These are phyloP conservation scores for Gadopsis bispinosus DNA, from an alignment of 2,797 vertebrate genomes.

Conservation along the genomic window DNA sequence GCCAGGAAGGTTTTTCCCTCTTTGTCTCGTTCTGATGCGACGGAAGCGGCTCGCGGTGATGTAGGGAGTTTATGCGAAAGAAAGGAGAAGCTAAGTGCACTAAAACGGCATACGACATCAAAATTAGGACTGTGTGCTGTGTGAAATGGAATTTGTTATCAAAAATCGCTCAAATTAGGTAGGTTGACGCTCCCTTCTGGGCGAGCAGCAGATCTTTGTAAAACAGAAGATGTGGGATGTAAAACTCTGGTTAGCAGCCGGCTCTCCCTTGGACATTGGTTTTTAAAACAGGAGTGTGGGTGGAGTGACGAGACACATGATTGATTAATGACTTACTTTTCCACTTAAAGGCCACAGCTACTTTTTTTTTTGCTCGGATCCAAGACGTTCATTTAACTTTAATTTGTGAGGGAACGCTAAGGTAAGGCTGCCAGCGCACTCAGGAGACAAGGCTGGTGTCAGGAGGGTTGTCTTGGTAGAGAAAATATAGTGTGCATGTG, in stretches of 20 bases:
- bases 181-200: slow-evolving; percentile 76
- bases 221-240: slow-evolving; percentile 58
- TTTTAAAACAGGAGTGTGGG: slow-evolving; percentile 70
- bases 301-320: slow-evolving; percentile 78
- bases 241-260: slow-evolving; percentile 61
- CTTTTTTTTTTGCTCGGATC: slow-evolving; percentile 50
- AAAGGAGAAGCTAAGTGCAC: slow-evolving; percentile 54
- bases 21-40: slow-evolving; percentile 28
- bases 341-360: slow-evolving; percentile 79
- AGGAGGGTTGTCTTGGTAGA: slow-evolving; percentile 67
- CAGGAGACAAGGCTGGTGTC: slow-evolving; percentile 74
- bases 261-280: slow-evolving; percentile 79
- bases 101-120: slow-evolving; percentile 69
- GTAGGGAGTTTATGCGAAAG: slow-evolving; percentile 36
- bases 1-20: slow-evolving; percentile 32
- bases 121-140: slow-evolving; percentile 52
- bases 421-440: slow-evolving; percentile 75
- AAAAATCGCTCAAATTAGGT: slow-evolving; percentile 70
- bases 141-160: slow-evolving; percentile 78
- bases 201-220: slow-evolving; percentile 54
- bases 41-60: slow-evolving; percentile 56
- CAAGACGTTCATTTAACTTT: slow-evolving; percentile 79
- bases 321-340: slow-evolving; percentile 85
- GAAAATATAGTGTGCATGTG: slow-evolving; percentile 30
- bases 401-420: slow-evolving; percentile 79